Evolutionary conservation across 2,113 vertebrate genomes (phyloP).

Genomic region (Elaphurus davidianus): DNA sequence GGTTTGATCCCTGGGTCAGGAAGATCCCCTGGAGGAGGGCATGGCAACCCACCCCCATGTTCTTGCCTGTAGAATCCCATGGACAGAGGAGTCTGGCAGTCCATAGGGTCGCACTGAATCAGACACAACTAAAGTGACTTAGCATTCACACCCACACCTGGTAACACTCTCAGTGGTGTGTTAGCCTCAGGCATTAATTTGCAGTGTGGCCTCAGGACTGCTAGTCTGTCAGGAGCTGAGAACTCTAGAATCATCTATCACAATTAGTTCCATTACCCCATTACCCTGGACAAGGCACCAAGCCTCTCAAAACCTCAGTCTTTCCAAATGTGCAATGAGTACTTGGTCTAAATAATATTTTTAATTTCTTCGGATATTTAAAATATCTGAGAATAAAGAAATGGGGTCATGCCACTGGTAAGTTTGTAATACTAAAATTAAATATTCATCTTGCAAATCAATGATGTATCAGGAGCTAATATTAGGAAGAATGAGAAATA

Average conservation of each 20-base stretch:
- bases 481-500: constrained; percentile 52
- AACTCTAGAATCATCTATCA: background rate
- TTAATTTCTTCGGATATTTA: background rate
- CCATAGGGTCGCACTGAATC: background rate
- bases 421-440: background rate
- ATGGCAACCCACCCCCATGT: background rate
- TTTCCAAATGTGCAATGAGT: background rate
- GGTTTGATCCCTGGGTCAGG: background rate
- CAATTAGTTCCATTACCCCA: background rate
- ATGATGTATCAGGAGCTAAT: background rate
- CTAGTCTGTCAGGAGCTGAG: background rate
- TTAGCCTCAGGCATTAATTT: background rate
- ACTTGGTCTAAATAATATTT: constrained; percentile 11
- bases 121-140: background rate
- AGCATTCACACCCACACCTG: rapidly evolving
- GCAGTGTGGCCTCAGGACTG: background rate
- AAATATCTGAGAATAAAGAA: constrained; percentile 7
- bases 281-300: background rate
- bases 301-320: background rate
- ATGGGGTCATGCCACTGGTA: background rate
- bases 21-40: background rate
- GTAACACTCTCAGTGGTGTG: background rate
- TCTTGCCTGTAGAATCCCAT: background rate
- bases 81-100: background rate
- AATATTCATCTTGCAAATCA: constrained; percentile 14